Base-by-base conservation (phyloP, 2,888 invertebrate species). In the Serripes groenlandicus region DNA sequence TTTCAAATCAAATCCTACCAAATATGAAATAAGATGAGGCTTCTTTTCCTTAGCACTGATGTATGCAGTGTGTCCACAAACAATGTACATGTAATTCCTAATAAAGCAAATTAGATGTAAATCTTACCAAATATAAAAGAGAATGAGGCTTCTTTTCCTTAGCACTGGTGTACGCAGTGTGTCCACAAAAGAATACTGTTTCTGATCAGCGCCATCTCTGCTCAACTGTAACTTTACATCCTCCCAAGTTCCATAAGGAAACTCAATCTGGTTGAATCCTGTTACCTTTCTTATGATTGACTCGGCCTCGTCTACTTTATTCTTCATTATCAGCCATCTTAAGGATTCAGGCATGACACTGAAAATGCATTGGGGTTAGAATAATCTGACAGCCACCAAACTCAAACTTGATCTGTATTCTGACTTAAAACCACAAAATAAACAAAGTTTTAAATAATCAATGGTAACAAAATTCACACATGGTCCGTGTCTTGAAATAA, bases 71-170 rank as follows among this genome's bases (percentile, higher is more conserved):
- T 77, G 76, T 93, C n/a, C n/a, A n/a, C n/a, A n/a, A n/a, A n/a
- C n/a, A n/a, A n/a, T n/a, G n/a, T n/a, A n/a, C n/a, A n/a, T n/a
- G n/a, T n/a, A n/a, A n/a, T n/a, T n/a, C n/a, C n/a, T n/a, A n/a
- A 49, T 5, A 49, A 49, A 1, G n/a, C 23, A 49, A 21, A 49
- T 5, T 5, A 49, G 21, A 49, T 49, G 3, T 49, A 2, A 30
- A 84, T 89, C 78, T n/a, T 82, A 94, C 94, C 94, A 94, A 21
- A 91, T 85, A 83, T 92, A 93, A 75, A 92, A 93, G 32, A 93
- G 86, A 30, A 94, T 89, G 9, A 94, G 34, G 34, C 92, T 91
- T 74, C 91, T 85, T 68, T 89, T 91, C 49, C 94, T 88, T 32
- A 94, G 83, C 21, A 87, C 75, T 5, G 92, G 90, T 21, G 93